phyloP scores from a whole-genome alignment of 2,797 vertebrate genomes.

The Esox lucius region DNA sequence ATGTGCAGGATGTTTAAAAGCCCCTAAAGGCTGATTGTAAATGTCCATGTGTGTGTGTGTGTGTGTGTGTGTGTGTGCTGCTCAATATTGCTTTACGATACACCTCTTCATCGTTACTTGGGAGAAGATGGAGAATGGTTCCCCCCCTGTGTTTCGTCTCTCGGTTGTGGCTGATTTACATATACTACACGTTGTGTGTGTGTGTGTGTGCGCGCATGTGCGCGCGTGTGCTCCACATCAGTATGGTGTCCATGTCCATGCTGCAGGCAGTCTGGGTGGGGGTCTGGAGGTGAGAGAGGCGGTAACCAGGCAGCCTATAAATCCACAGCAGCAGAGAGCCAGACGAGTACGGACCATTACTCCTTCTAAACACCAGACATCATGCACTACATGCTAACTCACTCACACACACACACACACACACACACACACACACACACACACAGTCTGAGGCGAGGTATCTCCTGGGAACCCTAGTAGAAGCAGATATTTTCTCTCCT shows the following conservation, averaged over 20 bases:
- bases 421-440: constrained; percentile 6
- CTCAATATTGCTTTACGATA: background rate
- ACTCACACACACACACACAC: constrained; percentile 16
- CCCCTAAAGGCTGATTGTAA: too few species aligned
- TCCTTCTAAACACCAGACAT: background rate
- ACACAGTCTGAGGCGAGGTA: constrained; percentile 21
- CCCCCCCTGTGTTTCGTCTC: background rate
- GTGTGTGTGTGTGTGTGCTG: constrained; percentile 17
- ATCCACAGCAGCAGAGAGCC: constrained; percentile 21
- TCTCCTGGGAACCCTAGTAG: constrained; percentile 25
- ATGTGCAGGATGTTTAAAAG: background rate
- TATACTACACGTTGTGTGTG: constrained; percentile 11
- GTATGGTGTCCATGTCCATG: constrained; percentile 31
- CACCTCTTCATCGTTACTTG: too few species aligned
- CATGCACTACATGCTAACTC: constrained; percentile 9
- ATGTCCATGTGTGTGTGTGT: constrained; percentile 7
- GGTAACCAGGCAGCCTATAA: constrained; percentile 25
- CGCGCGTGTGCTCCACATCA: constrained; percentile 22
- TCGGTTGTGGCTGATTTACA: background rate
- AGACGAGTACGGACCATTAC: background rate
- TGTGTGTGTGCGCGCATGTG: constrained; percentile 12
- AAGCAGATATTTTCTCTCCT: constrained; percentile 39
- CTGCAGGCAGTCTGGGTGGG: constrained; percentile 31
- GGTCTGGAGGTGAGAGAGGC: constrained; percentile 27
- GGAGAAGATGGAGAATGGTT: background rate